phyloP scores from a whole-genome alignment of 2,888 invertebrate genomes.

The Macrophya alboannulata region DNA sequence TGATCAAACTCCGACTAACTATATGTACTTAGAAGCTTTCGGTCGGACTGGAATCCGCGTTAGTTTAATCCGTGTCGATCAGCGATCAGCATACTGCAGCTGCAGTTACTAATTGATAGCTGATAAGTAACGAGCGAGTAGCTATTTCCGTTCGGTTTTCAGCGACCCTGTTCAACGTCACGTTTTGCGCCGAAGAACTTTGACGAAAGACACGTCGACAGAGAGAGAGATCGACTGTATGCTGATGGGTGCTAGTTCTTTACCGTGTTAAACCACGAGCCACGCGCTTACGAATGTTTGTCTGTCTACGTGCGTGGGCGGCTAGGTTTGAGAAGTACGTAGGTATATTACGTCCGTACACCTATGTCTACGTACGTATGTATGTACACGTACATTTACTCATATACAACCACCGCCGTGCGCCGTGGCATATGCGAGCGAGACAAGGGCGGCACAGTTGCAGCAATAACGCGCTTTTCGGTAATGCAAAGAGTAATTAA shows the following conservation, averaged over 20 bases:
- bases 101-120: slow-evolving; percentile 24
- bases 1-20: neutral
- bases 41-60: neutral
- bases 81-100: slow-evolving; percentile 8
- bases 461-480: slow-evolving; percentile 75
- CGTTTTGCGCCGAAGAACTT: neutral
- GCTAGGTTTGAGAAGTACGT: slow-evolving; percentile 19
- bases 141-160: slow-evolving; percentile 8
- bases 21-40: neutral
- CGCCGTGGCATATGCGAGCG: slow-evolving; percentile 37
- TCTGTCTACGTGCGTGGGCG: slow-evolving; percentile 4
- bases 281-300: neutral
- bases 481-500: slow-evolving; percentile 79
- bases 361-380: neutral
- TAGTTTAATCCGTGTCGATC: slow-evolving; percentile 13
- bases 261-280: neutral
- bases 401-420: neutral
- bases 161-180: neutral
- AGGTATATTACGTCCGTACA: neutral
- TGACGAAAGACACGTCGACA: slow-evolving; percentile 46
- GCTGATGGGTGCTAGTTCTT: slow-evolving; percentile 22
- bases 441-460: slow-evolving; percentile 56
- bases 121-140: slow-evolving; percentile 32
- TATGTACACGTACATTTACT: neutral
- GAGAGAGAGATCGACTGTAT: slow-evolving; percentile 17